Conservation (phyloP, 2,888 invertebrate genomes). For the Cerastis leucographa region DNA sequence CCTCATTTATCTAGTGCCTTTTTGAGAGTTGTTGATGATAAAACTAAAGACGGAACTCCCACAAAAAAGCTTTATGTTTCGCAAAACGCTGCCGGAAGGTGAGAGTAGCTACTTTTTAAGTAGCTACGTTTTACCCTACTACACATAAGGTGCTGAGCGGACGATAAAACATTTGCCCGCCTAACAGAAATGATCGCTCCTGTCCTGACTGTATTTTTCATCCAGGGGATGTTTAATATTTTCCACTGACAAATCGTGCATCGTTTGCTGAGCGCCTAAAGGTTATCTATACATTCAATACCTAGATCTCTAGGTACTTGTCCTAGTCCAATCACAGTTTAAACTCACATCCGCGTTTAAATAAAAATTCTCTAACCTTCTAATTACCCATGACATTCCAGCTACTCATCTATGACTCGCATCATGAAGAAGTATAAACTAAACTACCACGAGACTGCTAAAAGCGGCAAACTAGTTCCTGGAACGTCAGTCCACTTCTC, state of each 20-base stretch:
- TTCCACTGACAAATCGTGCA: neutral
- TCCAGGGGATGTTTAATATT: neutral
- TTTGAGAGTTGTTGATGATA: constrained; percentile 90
- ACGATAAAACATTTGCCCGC: neutral
- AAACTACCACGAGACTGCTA: constrained; percentile 92
- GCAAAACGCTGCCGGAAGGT: constrained; percentile 95
- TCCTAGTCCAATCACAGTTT: neutral
- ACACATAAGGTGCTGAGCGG: neutral
- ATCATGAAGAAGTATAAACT: constrained; percentile 96
- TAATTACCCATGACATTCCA: constrained; percentile 71
- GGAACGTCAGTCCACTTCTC: constrained; percentile 94
- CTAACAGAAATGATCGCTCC: neutral
- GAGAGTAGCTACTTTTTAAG: constrained; percentile 55
- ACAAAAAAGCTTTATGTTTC: constrained; percentile 92
- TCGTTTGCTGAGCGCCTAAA: neutral
- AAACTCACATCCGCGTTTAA: neutral
- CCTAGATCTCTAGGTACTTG: neutral
- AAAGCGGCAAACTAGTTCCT: constrained; percentile 90
- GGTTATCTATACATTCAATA: neutral
- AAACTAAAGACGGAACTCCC: constrained; percentile 78
- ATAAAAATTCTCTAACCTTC: neutral
- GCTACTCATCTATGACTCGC: constrained; percentile 95
- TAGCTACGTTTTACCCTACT: neutral
- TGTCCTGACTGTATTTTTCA: neutral
- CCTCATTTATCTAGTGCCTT: constrained; percentile 91